A percentile compares a stretch with the other conserved stretches of the same genome.
Conservation (phyloP, 2,113 vertebrate genomes). For the Bos javanicus region DNA sequence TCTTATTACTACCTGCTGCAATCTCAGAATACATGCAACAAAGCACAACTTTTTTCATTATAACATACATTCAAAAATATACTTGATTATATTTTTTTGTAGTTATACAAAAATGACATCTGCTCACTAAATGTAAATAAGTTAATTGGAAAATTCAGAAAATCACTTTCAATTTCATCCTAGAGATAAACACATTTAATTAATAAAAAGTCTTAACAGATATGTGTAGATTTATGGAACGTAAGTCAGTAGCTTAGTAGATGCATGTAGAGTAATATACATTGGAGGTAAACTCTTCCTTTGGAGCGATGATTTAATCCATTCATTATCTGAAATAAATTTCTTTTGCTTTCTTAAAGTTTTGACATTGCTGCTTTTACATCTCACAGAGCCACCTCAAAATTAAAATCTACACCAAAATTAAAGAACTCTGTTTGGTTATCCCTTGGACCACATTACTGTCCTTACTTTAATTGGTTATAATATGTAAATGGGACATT, state of each 20-base stretch:
- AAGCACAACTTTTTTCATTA: not conserved
- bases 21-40: not conserved
- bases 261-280: not conserved
- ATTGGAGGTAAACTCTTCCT: not conserved
- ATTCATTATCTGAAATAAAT: not conserved
- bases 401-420: conserved; percentile 56
- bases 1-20: not conserved
- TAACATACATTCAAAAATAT: not conserved
- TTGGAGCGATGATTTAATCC: not conserved
- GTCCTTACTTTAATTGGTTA: conserved; percentile 61
- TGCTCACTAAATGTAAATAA: not conserved
- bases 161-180: not conserved
- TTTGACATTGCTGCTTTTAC: not conserved
- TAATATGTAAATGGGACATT: conserved; percentile 51
- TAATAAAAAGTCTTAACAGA: not conserved
- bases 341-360: not conserved
- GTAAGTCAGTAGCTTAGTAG: not conserved
- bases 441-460: conserved; percentile 27
- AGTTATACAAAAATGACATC: not conserved
- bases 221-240: not conserved
- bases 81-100: not conserved
- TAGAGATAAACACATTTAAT: not conserved
- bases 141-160: conserved; percentile 7
- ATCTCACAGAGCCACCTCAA: conserved; percentile 18
- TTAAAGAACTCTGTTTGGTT: conserved; percentile 35